Conservation (phyloP, 2,113 vertebrate species). For the Leptobrachium ailaonicum region DNA sequence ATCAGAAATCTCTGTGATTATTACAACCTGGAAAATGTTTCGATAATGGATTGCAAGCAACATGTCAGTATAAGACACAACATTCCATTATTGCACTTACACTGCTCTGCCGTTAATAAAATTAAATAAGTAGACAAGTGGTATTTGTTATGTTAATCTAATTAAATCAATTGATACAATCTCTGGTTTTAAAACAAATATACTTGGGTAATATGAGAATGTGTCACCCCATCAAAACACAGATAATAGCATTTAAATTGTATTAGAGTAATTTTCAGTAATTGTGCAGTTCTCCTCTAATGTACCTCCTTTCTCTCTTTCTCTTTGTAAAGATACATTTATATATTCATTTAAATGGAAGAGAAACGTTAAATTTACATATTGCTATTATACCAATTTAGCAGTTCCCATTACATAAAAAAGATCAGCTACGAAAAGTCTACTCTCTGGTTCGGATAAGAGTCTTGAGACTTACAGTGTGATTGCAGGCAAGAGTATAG, state of each 20-base stretch:
- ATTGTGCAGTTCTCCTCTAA: slow-evolving; percentile 3
- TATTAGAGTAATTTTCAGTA: slow-evolving; percentile 25
- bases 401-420: too few species aligned
- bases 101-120: slow-evolving; percentile 36
- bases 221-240: slow-evolving; percentile 38
- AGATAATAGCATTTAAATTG: slow-evolving; percentile 32
- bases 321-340: too few species aligned
- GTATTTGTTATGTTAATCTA: slow-evolving; percentile 37
- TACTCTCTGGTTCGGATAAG: too few species aligned
- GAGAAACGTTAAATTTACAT: slow-evolving; percentile 31
- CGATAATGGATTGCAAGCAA: not conserved
- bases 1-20: too few species aligned
- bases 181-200: slow-evolving; percentile 36
- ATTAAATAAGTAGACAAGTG: not conserved
- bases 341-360: slow-evolving; percentile 15
- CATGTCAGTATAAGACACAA: not conserved
- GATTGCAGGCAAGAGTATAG: too few species aligned
- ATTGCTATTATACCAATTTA: not conserved
- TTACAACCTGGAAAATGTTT: not conserved
- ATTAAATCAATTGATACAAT: slow-evolving; percentile 41
- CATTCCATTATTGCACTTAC: slow-evolving; percentile 31
- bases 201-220: slow-evolving; percentile 40
- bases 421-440: too few species aligned
- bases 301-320: not conserved
- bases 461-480: too few species aligned